Base-by-base conservation (phyloP, 92 coral and sea anemone genomes). In the Zoanthus sociatus region DNA sequence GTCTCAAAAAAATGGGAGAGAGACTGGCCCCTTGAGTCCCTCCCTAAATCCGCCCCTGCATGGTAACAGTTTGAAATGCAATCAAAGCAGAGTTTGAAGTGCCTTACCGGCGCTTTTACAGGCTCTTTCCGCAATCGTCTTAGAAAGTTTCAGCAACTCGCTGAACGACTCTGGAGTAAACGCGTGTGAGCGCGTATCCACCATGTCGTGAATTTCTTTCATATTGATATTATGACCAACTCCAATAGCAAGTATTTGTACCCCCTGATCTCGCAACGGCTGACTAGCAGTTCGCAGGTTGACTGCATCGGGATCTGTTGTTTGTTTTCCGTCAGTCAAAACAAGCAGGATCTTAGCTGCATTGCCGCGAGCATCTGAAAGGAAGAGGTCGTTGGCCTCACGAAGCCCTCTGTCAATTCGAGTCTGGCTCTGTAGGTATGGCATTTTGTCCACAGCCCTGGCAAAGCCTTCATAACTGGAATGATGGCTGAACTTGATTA, bases 271-370 rank as follows among this genome's bases (percentile, higher is more conserved):
- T 31, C 92, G 92, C 51, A 94, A 89, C 5, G 91, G 93, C 84
- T 94, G 93, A 55, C 94, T 93, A 10, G 98, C 98, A 1, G 53
- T 66, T 33, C 85, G 47, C 12, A 96, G 88, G 44, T 88, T 44
- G 0, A 92, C 70, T 18, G 92, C 86, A 76, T 91, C 96, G 4
- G 97, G 94, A 48, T 94, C 94, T 42, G 71, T 82, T 12, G 96
- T 94, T 54, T 94, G 97, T 3, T 89, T 83, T 7, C 97, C 97
- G 46, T 92, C 94, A 5, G 97, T 94, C 60, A 94, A 78, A 26
- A 90, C 92, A 47, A 94, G 91, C 16, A 94, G 88, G n/a, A 55
- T 84, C 79, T 84, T 74, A 8, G 78, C 87, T 21, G 37, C 81
- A 67, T 71, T 72, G 53, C 51, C 20, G 2, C 81, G 81, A 21